Evolutionary conservation across 1,140 invertebrate genomes (phyloP).

Genomic region (Drosophila azteca): DNA sequence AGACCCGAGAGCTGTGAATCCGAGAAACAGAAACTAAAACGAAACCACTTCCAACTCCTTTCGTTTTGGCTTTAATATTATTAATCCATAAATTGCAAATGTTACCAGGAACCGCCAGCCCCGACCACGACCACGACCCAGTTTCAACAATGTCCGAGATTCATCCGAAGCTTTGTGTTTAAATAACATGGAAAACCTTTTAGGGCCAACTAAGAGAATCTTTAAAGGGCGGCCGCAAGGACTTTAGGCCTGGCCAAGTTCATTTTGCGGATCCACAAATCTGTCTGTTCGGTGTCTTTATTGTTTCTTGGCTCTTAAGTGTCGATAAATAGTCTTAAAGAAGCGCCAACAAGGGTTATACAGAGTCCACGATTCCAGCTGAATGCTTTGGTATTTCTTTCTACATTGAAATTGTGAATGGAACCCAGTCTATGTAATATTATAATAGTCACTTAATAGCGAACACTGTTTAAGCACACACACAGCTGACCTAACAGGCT

Average conservation of each 20-base stretch:
- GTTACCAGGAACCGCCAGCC: conserved; percentile 17
- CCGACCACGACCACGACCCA: conserved; percentile 38
- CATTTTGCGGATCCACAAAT: too few relatives aligned
- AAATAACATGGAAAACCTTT: conserved; percentile 41
- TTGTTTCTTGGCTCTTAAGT: too few relatives aligned
- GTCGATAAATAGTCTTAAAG: too few relatives aligned
- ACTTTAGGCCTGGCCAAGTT: too few relatives aligned
- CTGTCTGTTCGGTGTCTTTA: too few relatives aligned
- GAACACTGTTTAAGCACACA: not conserved
- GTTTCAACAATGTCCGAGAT: conserved; percentile 32
- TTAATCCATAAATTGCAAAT: conserved; percentile 68
- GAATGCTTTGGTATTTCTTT: too few relatives aligned
- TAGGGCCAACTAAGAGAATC: conserved; percentile 4
- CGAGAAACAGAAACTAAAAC: not conserved
- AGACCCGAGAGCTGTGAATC: conserved; percentile 1
- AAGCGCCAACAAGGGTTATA: too few relatives aligned
- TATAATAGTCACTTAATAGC: not conserved
- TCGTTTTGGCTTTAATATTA: conserved; percentile 50
- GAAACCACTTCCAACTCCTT: conserved; percentile 23
- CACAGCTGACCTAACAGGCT: too few relatives aligned
- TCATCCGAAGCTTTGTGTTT: not conserved
- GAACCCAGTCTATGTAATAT: too few relatives aligned
- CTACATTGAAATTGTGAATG: too few relatives aligned
- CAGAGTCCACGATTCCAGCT: too few relatives aligned
- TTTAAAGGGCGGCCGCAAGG: conserved; percentile 4